A percentile compares a stretch with the other conserved stretches of the same genome.
Conservation (phyloP, 1,140 invertebrate species). For the Halesus radiatus region DNA sequence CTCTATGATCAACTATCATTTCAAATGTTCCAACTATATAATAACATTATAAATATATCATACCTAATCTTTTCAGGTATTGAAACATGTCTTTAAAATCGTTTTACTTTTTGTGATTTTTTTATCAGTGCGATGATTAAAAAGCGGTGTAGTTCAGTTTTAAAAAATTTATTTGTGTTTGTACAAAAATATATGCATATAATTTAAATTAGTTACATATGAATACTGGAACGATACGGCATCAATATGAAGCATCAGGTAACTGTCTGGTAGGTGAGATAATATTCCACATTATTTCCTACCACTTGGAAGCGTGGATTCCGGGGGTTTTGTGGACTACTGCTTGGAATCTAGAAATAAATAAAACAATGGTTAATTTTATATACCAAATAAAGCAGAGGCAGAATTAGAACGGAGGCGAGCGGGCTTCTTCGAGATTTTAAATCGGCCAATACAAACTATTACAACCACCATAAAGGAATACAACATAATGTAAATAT, state of each 20-base stretch:
- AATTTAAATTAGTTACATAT: constrained; percentile 7
- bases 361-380: constrained; percentile 6
- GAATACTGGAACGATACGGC: constrained; percentile 3
- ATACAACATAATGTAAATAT: too few species aligned
- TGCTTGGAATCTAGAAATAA: constrained; percentile 67
- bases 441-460: too few species aligned
- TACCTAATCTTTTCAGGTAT: too few species aligned
- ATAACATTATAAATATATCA: too few species aligned
- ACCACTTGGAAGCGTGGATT: constrained; percentile 58
- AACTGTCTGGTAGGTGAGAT: constrained; percentile 8
- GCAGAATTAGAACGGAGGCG: neutral
- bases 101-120: too few species aligned
- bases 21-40: too few species aligned
- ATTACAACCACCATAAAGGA: too few species aligned
- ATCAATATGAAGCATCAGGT: constrained; percentile 42
- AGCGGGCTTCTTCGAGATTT: too few species aligned
- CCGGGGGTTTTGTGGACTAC: constrained; percentile 69
- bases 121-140: too few species aligned
- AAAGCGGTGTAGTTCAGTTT: neutral
- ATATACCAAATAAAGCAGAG: neutral
- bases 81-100: too few species aligned
- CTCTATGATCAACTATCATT: too few species aligned
- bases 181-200: neutral
- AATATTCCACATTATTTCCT: neutral
- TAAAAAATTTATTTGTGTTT: neutral